These are phyloP conservation scores for Yoshiicerus persimilis DNA, from an alignment of 1,140 invertebrate genomes.

Conservation along the genomic window DNA sequence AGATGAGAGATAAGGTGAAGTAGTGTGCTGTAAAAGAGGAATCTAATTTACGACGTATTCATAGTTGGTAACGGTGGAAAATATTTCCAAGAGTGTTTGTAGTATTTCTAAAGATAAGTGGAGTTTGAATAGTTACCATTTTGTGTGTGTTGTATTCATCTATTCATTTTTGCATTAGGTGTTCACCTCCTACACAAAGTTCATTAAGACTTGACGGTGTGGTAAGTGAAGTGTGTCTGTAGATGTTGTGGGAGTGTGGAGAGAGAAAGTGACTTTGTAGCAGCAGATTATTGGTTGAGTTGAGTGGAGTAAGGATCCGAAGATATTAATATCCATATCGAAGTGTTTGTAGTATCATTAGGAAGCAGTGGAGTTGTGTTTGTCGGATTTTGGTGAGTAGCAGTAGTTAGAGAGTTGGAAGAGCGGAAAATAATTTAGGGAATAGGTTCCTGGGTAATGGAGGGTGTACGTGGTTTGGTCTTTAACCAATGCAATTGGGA, in stretches of 20 bases:
- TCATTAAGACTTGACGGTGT: neutral
- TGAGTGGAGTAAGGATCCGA: no score
- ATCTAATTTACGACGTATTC: no score
- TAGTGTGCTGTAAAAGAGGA: no score
- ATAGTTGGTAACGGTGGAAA: neutral
- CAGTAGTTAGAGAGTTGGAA: neutral
- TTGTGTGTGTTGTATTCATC: no score
- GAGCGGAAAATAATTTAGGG: neutral
- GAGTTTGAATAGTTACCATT: neutral
- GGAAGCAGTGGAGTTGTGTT: neutral
- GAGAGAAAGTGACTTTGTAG: neutral
- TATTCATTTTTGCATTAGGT: neutral
- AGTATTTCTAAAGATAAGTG: neutral
- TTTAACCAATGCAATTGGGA: neutral
- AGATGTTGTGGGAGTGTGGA: no score
- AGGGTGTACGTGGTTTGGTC: neutral
- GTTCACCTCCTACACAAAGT: neutral
- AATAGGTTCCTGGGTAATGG: neutral
- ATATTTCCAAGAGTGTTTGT: neutral
- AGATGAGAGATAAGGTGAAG: neutral
- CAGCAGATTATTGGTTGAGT: no score
- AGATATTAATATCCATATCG: no score
- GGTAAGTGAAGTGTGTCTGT: neutral
- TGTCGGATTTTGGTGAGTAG: neutral
- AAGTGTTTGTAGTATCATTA: neutral